These are phyloP conservation scores for Hydrozoanthus gracilis DNA, from an alignment of 92 coral and sea anemone genomes.

Conservation along the genomic window DNA sequence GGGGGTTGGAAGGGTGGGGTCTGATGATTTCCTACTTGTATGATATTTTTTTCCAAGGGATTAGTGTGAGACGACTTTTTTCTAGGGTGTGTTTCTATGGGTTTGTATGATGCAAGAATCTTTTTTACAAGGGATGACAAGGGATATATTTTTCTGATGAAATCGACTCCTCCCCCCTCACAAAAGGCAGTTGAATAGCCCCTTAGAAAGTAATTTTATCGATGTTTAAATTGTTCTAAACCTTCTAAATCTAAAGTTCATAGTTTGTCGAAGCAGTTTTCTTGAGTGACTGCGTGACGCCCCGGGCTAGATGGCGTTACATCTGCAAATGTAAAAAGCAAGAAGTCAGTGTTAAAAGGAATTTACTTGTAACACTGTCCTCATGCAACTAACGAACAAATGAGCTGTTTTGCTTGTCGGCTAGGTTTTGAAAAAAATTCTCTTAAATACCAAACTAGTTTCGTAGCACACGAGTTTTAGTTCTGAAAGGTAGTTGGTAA, in stretches of 20 bases:
- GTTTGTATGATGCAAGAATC: too few species aligned
- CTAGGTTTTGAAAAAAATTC: background rate
- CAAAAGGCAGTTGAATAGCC: background rate
- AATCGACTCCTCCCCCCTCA: too few species aligned
- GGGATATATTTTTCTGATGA: too few species aligned
- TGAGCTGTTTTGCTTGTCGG: background rate
- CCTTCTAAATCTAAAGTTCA: background rate
- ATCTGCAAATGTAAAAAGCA: constrained; percentile 51
- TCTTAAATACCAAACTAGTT: background rate
- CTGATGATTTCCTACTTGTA: too few species aligned
- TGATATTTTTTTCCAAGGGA: too few species aligned
- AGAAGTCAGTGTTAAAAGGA: constrained; percentile 53
- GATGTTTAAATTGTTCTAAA: background rate
- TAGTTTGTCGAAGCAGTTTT: constrained; percentile 3
- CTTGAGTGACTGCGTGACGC: constrained; percentile 41
- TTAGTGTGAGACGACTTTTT: too few species aligned
- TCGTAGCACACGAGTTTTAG: too few species aligned
- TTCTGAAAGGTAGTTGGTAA: background rate
- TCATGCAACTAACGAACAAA: constrained; percentile 41
- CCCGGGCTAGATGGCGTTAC: constrained; percentile 47
- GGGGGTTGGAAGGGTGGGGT: too few species aligned
- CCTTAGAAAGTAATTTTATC: background rate
- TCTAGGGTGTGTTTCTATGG: too few species aligned
- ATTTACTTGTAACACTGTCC: constrained; percentile 43
- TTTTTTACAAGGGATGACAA: too few species aligned